Percentiles rank a stretch among this genome's conserved stretches.
Conservation (phyloP, 2,797 vertebrate genomes). For the Microchirus variegatus region DNA sequence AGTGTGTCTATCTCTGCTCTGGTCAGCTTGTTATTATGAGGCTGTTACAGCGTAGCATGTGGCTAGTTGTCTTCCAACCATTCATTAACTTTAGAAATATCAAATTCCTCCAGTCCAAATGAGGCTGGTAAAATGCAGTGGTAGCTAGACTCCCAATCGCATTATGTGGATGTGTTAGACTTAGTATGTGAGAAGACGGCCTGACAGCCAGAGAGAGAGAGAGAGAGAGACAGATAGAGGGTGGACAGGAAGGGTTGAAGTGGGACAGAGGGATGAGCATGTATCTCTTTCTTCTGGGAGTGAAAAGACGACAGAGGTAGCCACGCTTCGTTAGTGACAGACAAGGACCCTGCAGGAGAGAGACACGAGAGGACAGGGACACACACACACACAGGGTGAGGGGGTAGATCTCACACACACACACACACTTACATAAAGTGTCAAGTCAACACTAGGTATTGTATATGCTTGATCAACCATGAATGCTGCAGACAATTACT, state of each 20-base stretch:
- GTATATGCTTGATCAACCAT: no score
- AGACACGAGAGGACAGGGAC: conserved; percentile 48
- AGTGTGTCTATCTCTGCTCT: no score
- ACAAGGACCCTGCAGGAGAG: conserved; percentile 56
- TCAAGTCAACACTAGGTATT: no score
- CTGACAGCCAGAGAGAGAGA: not conserved
- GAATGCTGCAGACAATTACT: no score
- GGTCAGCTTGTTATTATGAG: no score
- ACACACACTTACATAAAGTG: not conserved
- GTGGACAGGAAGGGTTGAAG: conserved; percentile 8
- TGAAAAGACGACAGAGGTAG: conserved; percentile 49
- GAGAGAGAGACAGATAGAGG: not conserved
- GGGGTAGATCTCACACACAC: conserved; percentile 7
- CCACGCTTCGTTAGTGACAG: conserved; percentile 62
- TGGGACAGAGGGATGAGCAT: conserved; percentile 25
- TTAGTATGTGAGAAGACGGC: not conserved
- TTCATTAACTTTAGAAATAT: no score
- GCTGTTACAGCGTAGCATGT: no score
- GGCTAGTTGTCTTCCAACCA: no score
- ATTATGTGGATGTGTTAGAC: no score
- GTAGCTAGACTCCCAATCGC: no score
- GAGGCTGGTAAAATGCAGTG: no score
- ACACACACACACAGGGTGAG: conserved; percentile 18
- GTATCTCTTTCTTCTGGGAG: conserved; percentile 50
- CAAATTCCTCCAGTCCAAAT: no score